Percentiles rank a stretch among this genome's conserved stretches.
These are phyloP conservation scores for Odontocerum albicorne DNA, from an alignment of 2,888 invertebrate genomes.

Conservation along the genomic window DNA sequence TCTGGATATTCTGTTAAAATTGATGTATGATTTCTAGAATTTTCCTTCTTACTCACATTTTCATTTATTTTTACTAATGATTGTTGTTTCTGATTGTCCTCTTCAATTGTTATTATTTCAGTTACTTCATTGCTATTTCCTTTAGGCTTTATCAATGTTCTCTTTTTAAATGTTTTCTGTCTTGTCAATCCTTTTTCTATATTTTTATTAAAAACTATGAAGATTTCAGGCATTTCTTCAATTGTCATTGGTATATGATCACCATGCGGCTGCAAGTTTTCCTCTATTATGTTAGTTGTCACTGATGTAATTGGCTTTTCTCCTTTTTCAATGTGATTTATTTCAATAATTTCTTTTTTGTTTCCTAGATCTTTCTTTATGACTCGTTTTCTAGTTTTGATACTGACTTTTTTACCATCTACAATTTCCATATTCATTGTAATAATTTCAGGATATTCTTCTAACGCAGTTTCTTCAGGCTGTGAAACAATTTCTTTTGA, in stretches of 20 bases:
- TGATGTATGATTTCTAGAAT: neutral
- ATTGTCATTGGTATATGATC: conserved; percentile 45
- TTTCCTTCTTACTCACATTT: neutral
- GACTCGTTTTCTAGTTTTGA: conserved; percentile 35
- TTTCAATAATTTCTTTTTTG: conserved; percentile 40
- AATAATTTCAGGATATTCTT: conserved; percentile 38
- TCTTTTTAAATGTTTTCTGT: conserved; percentile 42
- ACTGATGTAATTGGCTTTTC: conserved; percentile 40
- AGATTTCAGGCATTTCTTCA: conserved; percentile 41
- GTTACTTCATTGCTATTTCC: conserved; percentile 47
- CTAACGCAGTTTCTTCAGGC: neutral
- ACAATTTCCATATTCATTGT: conserved; percentile 36
- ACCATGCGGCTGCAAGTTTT: too few species aligned
- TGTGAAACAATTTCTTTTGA: conserved; percentile 39
- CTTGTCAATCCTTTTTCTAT: neutral
- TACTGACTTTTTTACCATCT: conserved; percentile 24
- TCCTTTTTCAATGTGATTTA: conserved; percentile 47
- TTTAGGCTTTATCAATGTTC: conserved; percentile 45
- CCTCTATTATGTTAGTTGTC: conserved; percentile 38
- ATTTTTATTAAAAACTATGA: conserved; percentile 1
- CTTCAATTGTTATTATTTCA: conserved; percentile 44
- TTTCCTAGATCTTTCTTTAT: conserved; percentile 40
- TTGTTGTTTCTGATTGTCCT: too few species aligned
- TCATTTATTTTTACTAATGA: neutral
- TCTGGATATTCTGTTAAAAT: conserved; percentile 38